Conservation (phyloP, 1,140 invertebrate species). For the Glossosoma conforme region DNA sequence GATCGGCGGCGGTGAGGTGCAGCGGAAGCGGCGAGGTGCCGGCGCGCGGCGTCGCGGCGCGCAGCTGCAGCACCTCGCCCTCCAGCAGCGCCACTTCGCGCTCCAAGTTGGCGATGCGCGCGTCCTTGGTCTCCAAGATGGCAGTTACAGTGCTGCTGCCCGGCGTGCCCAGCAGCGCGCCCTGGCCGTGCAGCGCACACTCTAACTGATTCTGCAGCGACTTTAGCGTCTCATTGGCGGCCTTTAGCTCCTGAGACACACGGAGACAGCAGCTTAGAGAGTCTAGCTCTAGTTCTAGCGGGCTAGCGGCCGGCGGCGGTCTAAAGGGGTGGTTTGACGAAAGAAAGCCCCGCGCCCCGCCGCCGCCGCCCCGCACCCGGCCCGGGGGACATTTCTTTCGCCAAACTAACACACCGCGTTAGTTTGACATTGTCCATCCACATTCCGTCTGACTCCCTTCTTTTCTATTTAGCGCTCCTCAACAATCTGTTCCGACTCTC, state of each 20-base stretch:
- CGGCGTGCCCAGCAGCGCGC: slow-evolving; percentile 57
- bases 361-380: slow-evolving; percentile 37
- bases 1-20: slow-evolving; percentile 35
- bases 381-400: slow-evolving; percentile 40
- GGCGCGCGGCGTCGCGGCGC: slow-evolving; percentile 48
- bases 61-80: slow-evolving; percentile 55
- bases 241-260: slow-evolving; percentile 65
- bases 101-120: slow-evolving; percentile 78
- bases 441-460: slow-evolving; percentile 18
- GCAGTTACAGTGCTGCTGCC: slow-evolving; percentile 69
- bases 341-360: slow-evolving; percentile 30
- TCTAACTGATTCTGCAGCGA: slow-evolving; percentile 72
- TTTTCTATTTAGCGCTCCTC: slow-evolving; percentile 17
- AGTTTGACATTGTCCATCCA: slow-evolving; percentile 33
- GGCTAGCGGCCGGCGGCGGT: background rate
- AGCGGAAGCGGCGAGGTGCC: slow-evolving; percentile 47
- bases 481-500: too few relatives aligned
- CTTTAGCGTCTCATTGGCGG: slow-evolving; percentile 73
- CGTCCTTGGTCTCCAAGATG: slow-evolving; percentile 79
- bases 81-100: slow-evolving; percentile 72
- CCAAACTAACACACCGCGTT: slow-evolving; percentile 31
- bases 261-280: slow-evolving; percentile 7
- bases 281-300: background rate
- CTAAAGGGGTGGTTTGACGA: slow-evolving; percentile 28
- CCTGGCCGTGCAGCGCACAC: slow-evolving; percentile 61